Evolutionary conservation across 2,888 invertebrate species (phyloP), one percentile per base, ranked within the genome.

Genomic region (Hyposoter didymator): DNA sequence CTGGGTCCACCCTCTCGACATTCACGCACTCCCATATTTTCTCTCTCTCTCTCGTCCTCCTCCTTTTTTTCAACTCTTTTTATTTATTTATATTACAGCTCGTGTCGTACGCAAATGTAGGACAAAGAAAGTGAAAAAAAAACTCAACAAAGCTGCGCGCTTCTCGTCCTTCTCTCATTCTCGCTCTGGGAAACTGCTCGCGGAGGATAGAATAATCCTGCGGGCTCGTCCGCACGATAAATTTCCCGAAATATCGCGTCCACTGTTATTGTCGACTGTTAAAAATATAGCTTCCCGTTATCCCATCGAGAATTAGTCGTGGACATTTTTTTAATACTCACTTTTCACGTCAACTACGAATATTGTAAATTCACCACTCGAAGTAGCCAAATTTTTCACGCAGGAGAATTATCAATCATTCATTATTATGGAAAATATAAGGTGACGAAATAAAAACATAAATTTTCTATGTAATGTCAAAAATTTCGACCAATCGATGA

Each of bases 91-190:
- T 52, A 82, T 84, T 84, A 74, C 81, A 70, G 73, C 82, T 83
- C 83, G 78, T 82, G 82, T 85, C 76, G 59, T 86, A 87, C 84
- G 86, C 84, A 84, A 87, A 85, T 85, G 78, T 72, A 69, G 67
- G 19, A 59, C 70, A 35, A 47, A 70, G 52, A 43, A 39, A 69
- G n/a, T n/a, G 22, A 22, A 39, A 14, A 70, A 70, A 43, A 78
- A 85, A 52, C 59, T 62, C 52, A 64, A 66, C 12, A 82, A 78
- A 74, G 45, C 17, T 14, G 8, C 64, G 32, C 70, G 0, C 12
- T 17, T 49, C 59, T 59, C 22, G 59, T 35, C 6, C 35, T 52
- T 35, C 52, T 19, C n/a, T n/a, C n/a, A n/a, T 8, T 62, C 45
- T 62, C 59, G 17, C 28, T 64, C 67, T n/a, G 45, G 55, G 55